phyloP scores from a whole-genome alignment of 2,888 invertebrate species.

The Empis stercorea region DNA sequence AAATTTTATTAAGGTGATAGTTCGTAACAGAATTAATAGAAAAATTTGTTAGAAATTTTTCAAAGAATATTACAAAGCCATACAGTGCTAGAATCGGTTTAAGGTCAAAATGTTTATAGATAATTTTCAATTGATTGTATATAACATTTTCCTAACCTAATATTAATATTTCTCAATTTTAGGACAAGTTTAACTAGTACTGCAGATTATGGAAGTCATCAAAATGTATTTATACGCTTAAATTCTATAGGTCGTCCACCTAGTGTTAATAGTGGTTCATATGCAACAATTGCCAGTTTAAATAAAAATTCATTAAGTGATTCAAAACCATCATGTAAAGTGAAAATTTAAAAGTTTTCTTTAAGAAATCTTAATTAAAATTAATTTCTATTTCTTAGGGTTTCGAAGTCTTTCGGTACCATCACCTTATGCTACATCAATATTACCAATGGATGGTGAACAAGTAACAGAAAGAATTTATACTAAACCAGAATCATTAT shows the following conservation, averaged over 20 bases:
- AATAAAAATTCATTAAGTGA: constrained; percentile 47
- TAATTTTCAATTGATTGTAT: too few species aligned
- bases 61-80: too few species aligned
- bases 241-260: constrained; percentile 51
- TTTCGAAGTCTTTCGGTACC: constrained; percentile 31
- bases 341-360: constrained; percentile 4
- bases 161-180: constrained; percentile 7
- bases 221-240: constrained; percentile 53
- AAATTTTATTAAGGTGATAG: too few species aligned
- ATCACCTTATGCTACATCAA: constrained; percentile 50
- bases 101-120: too few species aligned
- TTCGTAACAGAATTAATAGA: too few species aligned
- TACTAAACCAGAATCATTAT: constrained; percentile 46
- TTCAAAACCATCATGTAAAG: constrained; percentile 14
- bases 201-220: constrained; percentile 53
- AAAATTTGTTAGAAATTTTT: too few species aligned
- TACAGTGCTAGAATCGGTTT: too few species aligned
- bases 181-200: constrained; percentile 54
- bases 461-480: constrained; percentile 30
- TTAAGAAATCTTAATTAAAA: constrained; percentile 8
- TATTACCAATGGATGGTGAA: constrained; percentile 37
- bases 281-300: constrained; percentile 64
- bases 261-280: constrained; percentile 56
- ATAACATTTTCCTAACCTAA: too few species aligned
- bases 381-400: constrained; percentile 13